Percentiles rank a stretch among this genome's conserved stretches.
These are phyloP conservation scores for Eledone cirrhosa DNA, from an alignment of 2,888 invertebrate genomes.

Conservation along the genomic window DNA sequence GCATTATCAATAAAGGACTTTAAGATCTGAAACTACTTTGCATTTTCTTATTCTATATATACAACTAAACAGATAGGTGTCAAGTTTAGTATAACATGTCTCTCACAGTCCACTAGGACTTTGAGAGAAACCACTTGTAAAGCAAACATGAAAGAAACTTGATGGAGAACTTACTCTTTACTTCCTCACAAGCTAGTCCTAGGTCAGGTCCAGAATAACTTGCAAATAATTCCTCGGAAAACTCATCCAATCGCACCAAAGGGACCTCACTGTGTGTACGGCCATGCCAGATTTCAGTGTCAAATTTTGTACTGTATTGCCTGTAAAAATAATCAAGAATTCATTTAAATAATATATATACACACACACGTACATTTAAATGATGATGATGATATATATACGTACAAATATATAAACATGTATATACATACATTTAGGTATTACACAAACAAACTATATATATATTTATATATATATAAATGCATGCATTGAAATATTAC, in stretches of 20 bases:
- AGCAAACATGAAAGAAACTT: neutral
- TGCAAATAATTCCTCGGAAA: slow-evolving; percentile 72
- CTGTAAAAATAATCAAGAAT: neutral
- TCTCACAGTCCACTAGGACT: no score
- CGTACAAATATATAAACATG: neutral
- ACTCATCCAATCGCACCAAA: slow-evolving; percentile 68
- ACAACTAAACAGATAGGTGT: no score
- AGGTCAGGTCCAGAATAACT: slow-evolving; percentile 85
- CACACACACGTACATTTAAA: neutral
- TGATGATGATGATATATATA: neutral
- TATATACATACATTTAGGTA: neutral
- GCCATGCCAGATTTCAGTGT: slow-evolving; percentile 73
- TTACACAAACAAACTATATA: neutral
- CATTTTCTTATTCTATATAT: no score
- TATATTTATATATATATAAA: no score
- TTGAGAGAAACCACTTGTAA: neutral
- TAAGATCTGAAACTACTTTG: no score
- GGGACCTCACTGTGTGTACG: slow-evolving; percentile 80
- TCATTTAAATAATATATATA: neutral
- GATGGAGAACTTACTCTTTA: slow-evolving; percentile 7
- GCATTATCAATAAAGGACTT: no score
- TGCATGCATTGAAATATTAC: no score
- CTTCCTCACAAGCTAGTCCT: slow-evolving; percentile 77
- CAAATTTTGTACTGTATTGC: slow-evolving; percentile 42
- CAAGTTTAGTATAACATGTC: no score